A percentile compares a stretch with the other conserved stretches of the same genome.
Conservation (phyloP, 1,140 invertebrate genomes). For the Grapholita molesta region DNA sequence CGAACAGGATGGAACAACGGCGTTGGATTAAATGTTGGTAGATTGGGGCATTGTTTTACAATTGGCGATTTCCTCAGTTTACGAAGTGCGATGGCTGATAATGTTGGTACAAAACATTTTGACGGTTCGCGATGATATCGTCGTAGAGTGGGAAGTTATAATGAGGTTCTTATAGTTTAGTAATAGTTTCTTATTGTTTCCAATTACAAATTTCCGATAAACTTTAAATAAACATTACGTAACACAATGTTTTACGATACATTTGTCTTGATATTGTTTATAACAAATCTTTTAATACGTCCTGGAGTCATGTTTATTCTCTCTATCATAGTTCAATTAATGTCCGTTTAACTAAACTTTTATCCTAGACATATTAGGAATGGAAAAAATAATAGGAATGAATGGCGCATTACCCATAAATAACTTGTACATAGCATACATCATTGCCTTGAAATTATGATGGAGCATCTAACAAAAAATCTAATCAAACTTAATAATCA, state of each 20-base stretch:
- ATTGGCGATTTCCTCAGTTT: constrained; percentile 65
- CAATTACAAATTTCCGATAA: too few relatives aligned
- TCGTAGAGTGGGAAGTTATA: background rate
- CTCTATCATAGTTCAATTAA: background rate
- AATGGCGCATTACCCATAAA: background rate
- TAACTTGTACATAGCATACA: background rate
- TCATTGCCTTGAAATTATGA: background rate
- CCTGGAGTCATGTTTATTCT: background rate
- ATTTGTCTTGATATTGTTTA: background rate
- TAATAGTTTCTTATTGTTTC: background rate
- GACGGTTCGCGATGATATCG: constrained; percentile 34
- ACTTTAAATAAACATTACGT: background rate
- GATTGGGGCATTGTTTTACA: constrained; percentile 25
- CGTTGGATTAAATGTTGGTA: constrained; percentile 40
- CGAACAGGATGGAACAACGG: constrained; percentile 23
- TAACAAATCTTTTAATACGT: background rate
- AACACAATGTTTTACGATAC: background rate
- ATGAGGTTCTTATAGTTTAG: background rate
- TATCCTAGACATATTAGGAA: too few relatives aligned
- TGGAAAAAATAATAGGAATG: too few relatives aligned
- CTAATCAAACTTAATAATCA: background rate
- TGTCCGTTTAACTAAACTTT: background rate
- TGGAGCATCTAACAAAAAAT: background rate
- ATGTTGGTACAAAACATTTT: constrained; percentile 62
- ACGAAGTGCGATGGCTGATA: constrained; percentile 53